A percentile compares a stretch with the other conserved stretches of the same genome.
Evolutionary conservation across 2,888 invertebrate species (phyloP).

Genomic region (Amiota communis): DNA sequence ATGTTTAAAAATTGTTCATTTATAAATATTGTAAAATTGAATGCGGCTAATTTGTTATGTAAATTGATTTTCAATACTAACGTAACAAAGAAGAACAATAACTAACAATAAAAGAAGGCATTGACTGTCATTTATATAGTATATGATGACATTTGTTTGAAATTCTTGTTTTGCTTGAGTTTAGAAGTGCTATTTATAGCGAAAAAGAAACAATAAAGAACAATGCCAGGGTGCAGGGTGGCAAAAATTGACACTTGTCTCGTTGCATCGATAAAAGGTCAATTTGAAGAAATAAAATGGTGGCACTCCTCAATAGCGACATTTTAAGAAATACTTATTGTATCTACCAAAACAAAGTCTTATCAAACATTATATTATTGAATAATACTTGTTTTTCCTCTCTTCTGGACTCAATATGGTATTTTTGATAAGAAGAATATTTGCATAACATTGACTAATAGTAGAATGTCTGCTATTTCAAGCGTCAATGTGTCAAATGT

Average conservation of each 20-base stretch:
- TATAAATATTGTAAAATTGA: not conserved
- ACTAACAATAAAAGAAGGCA: no score
- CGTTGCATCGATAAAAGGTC: conserved; percentile 24
- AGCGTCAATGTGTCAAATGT: conserved; percentile 62
- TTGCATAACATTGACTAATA: conserved; percentile 8
- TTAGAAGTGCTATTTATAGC: no score
- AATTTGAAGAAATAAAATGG: conserved; percentile 34
- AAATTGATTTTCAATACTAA: conserved; percentile 26
- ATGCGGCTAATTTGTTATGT: not conserved
- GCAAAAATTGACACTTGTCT: conserved; percentile 34
- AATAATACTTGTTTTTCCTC: no score
- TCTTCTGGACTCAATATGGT: not conserved
- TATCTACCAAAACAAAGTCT: not conserved
- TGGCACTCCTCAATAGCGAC: conserved; percentile 51
- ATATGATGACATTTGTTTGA: no score
- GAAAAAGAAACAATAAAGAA: conserved; percentile 1
- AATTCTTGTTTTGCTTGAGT: no score
- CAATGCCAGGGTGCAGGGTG: conserved; percentile 10
- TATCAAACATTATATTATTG: no score
- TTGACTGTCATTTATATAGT: no score
- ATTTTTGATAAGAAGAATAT: not conserved
- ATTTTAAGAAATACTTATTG: conserved; percentile 31
- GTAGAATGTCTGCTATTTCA: not conserved
- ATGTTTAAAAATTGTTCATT: no score
- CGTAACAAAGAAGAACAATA: not conserved